A percentile compares a stretch with the other conserved stretches of the same genome.
Evolutionary conservation across 53 echinoderm and acorn worm species (phyloP).

Genomic region (Mesocentrotus franciscanus): DNA sequence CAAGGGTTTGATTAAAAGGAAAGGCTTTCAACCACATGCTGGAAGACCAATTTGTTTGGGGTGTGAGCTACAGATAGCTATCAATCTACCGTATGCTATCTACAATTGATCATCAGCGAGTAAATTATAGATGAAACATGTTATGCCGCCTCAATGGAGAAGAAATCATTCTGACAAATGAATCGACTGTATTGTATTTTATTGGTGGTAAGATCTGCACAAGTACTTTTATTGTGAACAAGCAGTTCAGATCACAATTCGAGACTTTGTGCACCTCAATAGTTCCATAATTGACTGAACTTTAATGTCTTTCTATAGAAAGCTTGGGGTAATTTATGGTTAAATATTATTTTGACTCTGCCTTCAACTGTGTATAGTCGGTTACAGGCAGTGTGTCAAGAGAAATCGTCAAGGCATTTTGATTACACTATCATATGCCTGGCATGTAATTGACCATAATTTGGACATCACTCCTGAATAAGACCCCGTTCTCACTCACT

Average conservation of each 20-base stretch:
- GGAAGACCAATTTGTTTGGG: conserved; percentile 45
- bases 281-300: conserved; percentile 17
- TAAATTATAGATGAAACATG: conserved; percentile 28
- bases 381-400: background rate
- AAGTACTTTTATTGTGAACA: conserved; percentile 11
- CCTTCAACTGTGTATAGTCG: background rate
- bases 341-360: background rate
- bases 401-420: background rate
- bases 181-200: conserved; percentile 32
- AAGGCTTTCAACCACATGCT: conserved; percentile 12
- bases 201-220: background rate
- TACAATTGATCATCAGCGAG: conserved; percentile 44
- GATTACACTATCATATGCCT: background rate
- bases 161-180: conserved; percentile 56
- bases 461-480: background rate
- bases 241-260: background rate
- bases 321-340: conserved; percentile 8
- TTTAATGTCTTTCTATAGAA: conserved; percentile 18
- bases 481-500: too few species aligned
- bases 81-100: conserved; percentile 64
- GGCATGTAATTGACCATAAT: background rate
- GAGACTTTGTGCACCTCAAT: background rate
- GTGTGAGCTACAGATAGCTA: conserved; percentile 24
- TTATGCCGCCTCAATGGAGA: conserved; percentile 28
- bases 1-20: conserved; percentile 16